A percentile compares a stretch with the other conserved stretches of the same genome.
These are phyloP conservation scores for Folsomia manolachei DNA, from an alignment of 2,888 invertebrate species.

Conservation along the genomic window DNA sequence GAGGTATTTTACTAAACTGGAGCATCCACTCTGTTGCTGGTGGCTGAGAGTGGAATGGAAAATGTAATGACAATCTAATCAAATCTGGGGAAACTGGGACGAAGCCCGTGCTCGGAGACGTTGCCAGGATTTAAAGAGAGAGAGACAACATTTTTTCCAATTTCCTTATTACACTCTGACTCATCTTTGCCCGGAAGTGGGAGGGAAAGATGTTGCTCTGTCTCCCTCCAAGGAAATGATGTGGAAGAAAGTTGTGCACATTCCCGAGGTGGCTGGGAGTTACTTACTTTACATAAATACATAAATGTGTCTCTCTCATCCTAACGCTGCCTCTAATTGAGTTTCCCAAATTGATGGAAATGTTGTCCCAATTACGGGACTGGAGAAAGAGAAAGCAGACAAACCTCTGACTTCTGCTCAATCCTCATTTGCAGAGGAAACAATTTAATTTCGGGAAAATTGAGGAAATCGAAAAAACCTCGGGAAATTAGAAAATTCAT, in stretches of 20 bases:
- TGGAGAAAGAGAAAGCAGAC: too few species aligned
- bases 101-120: background rate
- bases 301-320: background rate
- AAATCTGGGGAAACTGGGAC: background rate
- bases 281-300: background rate
- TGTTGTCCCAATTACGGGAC: too few species aligned
- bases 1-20: background rate
- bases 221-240: background rate
- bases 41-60: constrained; percentile 19
- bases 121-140: constrained; percentile 3
- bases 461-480: too few species aligned
- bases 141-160: constrained; percentile 29
- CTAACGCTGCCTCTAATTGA: background rate
- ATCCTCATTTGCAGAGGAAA: too few species aligned
- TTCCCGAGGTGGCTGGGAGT: background rate
- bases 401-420: too few species aligned
- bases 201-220: background rate
- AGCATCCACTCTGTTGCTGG: background rate
- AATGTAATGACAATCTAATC: constrained; percentile 15
- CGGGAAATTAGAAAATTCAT: too few species aligned
- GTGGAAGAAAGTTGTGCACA: too few species aligned
- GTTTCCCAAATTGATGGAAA: background rate
- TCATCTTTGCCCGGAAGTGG: constrained; percentile 15
- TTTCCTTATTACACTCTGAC: constrained; percentile 35
- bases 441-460: too few species aligned